These are phyloP conservation scores for Aphyosemion australe DNA, from an alignment of 2,113 vertebrate species.

Conservation along the genomic window DNA sequence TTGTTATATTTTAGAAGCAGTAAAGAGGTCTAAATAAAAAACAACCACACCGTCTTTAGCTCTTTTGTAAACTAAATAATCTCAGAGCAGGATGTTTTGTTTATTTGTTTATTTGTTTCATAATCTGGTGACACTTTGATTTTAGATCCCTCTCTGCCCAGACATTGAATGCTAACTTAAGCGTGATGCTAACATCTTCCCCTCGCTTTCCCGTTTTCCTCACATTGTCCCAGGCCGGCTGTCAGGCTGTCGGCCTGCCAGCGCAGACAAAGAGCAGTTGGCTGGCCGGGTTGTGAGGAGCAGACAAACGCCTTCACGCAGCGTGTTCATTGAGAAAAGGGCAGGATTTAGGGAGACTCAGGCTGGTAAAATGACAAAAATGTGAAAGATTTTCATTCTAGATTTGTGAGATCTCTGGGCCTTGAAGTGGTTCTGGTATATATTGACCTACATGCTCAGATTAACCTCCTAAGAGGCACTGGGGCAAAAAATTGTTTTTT, in stretches of 20 bases:
- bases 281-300: conserved; percentile 23
- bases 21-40: no score
- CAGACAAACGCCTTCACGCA: background rate
- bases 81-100: background rate
- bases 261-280: conserved; percentile 46
- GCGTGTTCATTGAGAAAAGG: background rate
- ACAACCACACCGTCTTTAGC: no score
- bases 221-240: conserved; percentile 17
- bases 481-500: background rate
- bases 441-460: background rate
- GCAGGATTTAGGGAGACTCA: background rate
- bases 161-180: background rate
- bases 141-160: background rate
- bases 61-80: no score
- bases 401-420: background rate
- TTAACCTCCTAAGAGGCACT: background rate
- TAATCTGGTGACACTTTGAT: background rate
- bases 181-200: background rate
- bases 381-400: background rate
- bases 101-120: background rate
- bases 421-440: background rate
- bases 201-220: conserved; percentile 13
- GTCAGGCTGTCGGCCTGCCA: conserved; percentile 35
- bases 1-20: no score
- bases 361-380: background rate